Conservation (phyloP, 2,797 vertebrate species). For the Danio choprae region DNA sequence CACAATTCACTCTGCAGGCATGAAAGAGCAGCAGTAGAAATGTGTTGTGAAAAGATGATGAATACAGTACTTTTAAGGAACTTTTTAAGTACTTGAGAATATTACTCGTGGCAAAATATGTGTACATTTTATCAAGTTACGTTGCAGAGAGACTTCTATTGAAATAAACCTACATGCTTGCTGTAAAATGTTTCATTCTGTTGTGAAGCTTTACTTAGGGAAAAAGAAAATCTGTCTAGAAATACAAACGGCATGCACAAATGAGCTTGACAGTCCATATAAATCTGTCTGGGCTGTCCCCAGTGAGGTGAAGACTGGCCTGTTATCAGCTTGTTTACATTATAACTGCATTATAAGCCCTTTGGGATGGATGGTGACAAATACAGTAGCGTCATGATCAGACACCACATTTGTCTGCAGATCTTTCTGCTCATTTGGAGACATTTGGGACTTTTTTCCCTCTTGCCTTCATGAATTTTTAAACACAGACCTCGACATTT, state of each 20-base stretch:
- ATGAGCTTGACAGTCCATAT: constrained; percentile 65
- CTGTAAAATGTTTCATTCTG: neutral
- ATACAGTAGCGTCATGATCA: constrained; percentile 4
- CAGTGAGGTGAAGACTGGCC: constrained; percentile 13
- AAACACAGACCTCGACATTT: constrained; percentile 32
- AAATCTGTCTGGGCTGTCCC: constrained; percentile 49
- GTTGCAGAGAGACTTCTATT: neutral
- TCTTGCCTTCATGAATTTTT: constrained; percentile 46
- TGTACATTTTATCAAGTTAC: neutral
- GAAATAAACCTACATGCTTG: neutral
- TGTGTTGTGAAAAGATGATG: neutral
- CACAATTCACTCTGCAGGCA: neutral
- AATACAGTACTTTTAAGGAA: neutral
- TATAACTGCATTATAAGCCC: constrained; percentile 46
- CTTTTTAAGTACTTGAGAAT: neutral
- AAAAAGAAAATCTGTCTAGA: constrained; percentile 18
- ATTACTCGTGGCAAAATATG: neutral
- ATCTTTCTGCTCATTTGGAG: constrained; percentile 49
- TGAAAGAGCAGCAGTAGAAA: neutral
- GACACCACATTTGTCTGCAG: constrained; percentile 57
- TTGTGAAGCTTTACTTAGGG: neutral
- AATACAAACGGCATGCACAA: constrained; percentile 69
- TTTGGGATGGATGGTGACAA: constrained; percentile 17
- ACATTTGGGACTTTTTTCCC: neutral
- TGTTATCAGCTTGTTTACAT: constrained; percentile 63